Evolutionary conservation across 2,888 invertebrate species (phyloP), one percentile per base, ranked within the genome.

Genomic region (Tetragonula carbonaria): DNA sequence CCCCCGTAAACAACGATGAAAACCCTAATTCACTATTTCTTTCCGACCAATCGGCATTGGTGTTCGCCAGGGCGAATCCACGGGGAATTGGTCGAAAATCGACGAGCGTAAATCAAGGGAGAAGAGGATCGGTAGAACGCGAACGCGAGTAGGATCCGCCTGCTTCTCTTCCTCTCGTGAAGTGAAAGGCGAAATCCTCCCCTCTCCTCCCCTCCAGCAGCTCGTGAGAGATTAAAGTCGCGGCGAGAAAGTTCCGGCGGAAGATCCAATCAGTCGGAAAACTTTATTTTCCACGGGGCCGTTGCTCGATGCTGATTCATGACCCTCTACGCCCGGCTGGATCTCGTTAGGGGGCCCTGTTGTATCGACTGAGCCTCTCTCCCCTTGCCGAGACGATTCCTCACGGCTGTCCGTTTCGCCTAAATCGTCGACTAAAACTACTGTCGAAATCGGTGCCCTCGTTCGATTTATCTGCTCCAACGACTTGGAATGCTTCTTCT

Each of bases 241-340:
- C 65, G 63, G 63, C 33, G 28, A 70, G 65, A 65, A 82, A 78
- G 72, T 82, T 75, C 82, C 74, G 65, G 38, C 66, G 67, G 51
- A 45, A 82, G 82, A 78, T 82, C 84, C 82, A 82, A 84, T 84
- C 84, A 75, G 78, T 53, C 66, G 78, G 72, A 82, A 84, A 84
- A 84, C 84, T 84, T 84, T 84, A 84, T 84, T 84, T 84, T 75
- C 74, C 82, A 14, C 71, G 23, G 45, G 45, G 23, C 13, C 21
- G 21, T 45, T 57, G 45, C 59, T 75, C 72, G 51, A 84, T 78
- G 72, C 78, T 82, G 82, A 84, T 84, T 84, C 78, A 84, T 68
- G 78, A 73, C 67, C 45, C 45, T 67, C 51, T 53, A 65, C 53
- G 63, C 65, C 65, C 53, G 81, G 74, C 51, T 62, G 65, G 63